Evolutionary conservation across 2,113 vertebrate species (phyloP).

Genomic region (Phylloscopus whistleri): DNA sequence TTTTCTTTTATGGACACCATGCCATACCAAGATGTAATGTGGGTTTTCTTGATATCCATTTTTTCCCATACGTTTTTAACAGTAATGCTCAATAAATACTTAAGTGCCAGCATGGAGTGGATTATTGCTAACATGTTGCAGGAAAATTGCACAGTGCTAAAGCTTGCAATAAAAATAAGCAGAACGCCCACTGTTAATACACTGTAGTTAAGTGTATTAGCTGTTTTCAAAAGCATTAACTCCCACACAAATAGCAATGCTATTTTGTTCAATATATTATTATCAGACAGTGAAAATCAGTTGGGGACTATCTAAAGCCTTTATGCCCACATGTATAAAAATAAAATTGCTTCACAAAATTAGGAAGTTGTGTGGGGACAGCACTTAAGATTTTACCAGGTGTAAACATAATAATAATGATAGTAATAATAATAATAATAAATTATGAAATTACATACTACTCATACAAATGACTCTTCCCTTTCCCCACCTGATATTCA

Average conservation of each 20-base stretch:
- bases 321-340: slow-evolving; percentile 38
- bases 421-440: neutral
- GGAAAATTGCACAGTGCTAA: slow-evolving; percentile 63
- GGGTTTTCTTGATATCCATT: neutral
- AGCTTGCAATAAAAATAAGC: slow-evolving; percentile 71
- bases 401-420: slow-evolving; percentile 8
- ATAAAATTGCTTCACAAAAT: slow-evolving; percentile 56
- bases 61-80: slow-evolving; percentile 51
- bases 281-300: slow-evolving; percentile 61
- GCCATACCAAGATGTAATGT: neutral
- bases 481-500: neutral
- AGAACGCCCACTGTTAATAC: slow-evolving; percentile 67
- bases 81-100: slow-evolving; percentile 62
- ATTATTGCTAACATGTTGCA: slow-evolving; percentile 67
- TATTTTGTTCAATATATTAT: slow-evolving; percentile 60
- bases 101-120: slow-evolving; percentile 59
- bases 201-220: slow-evolving; percentile 65
- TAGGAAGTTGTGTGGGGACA: slow-evolving; percentile 39
- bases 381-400: slow-evolving; percentile 35
- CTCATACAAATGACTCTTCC: neutral
- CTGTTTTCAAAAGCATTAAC: slow-evolving; percentile 69
- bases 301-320: slow-evolving; percentile 52
- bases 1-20: neutral
- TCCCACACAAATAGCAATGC: slow-evolving; percentile 62
- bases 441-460: neutral